Evolutionary conservation across 2,888 invertebrate species (phyloP).

Genomic region (Eupithecia tripunctaria): DNA sequence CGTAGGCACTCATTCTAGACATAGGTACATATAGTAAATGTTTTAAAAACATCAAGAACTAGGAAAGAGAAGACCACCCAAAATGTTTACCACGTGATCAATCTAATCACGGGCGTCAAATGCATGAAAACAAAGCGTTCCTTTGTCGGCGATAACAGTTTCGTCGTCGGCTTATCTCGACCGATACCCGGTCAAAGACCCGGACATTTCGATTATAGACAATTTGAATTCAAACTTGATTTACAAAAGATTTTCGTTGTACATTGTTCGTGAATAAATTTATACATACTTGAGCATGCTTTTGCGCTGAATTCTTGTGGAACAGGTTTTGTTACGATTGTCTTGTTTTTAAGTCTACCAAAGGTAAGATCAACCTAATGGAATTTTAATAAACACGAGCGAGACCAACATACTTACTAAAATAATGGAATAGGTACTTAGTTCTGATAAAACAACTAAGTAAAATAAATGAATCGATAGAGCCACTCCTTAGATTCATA

Average conservation of each 20-base stretch:
- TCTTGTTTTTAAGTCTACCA: neutral
- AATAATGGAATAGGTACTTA: too few species aligned
- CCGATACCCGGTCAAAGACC: slow-evolving; percentile 79
- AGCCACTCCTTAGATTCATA: neutral
- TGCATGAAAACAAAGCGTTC: slow-evolving; percentile 77
- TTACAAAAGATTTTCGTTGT: neutral
- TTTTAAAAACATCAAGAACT: neutral
- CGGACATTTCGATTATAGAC: slow-evolving; percentile 46
- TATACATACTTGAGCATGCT: neutral
- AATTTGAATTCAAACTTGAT: slow-evolving; percentile 22
- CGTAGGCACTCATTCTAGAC: too few species aligned
- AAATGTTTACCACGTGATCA: slow-evolving; percentile 47
- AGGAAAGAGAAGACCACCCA: slow-evolving; percentile 6
- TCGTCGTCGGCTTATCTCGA: slow-evolving; percentile 74
- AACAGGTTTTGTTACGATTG: neutral
- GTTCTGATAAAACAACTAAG: neutral
- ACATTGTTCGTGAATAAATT: neutral
- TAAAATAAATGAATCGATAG: neutral
- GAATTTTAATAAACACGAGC: neutral
- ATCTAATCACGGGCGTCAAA: slow-evolving; percentile 74
- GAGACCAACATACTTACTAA: neutral
- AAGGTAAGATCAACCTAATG: neutral
- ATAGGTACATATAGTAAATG: neutral
- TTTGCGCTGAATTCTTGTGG: neutral
- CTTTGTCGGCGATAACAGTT: slow-evolving; percentile 77